Conservation (phyloP, 2,113 vertebrate genomes). For the Silurus glanis region DNA sequence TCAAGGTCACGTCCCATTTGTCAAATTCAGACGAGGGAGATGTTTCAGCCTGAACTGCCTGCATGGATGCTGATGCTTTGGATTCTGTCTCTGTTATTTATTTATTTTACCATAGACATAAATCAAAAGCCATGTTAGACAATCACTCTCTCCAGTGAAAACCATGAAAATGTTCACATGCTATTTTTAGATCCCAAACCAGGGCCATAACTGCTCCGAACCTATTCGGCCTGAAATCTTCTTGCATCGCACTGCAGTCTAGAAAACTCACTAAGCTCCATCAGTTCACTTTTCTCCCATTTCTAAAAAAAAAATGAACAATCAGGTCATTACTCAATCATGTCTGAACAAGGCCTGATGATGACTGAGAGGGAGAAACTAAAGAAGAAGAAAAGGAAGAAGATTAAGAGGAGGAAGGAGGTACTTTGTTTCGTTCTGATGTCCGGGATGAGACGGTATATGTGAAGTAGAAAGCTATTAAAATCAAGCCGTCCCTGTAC, state of each 20-base stretch:
- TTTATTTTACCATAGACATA: not conserved
- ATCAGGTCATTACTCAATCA: conserved; percentile 19
- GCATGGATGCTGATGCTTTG: not conserved
- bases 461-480: conserved; percentile 45
- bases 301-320: not conserved
- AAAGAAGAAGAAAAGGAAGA: not conserved
- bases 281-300: not conserved
- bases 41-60: not conserved
- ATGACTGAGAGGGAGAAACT: conserved; percentile 3
- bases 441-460: conserved; percentile 33
- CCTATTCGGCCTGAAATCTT: conserved; percentile 5
- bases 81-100: not conserved
- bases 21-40: not conserved
- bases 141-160: not conserved
- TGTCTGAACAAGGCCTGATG: not conserved
- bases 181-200: not conserved
- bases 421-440: conserved; percentile 26
- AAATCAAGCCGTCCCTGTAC: conserved; percentile 44
- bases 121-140: not conserved
- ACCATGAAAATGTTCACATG: not conserved
- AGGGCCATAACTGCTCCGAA: not conserved
- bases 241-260: not conserved
- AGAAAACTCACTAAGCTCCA: not conserved
- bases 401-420: not conserved
- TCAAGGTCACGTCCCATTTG: conserved; percentile 10